These are phyloP conservation scores for Mus minutoides DNA, from an alignment of 2,797 vertebrate genomes.

Conservation along the genomic window DNA sequence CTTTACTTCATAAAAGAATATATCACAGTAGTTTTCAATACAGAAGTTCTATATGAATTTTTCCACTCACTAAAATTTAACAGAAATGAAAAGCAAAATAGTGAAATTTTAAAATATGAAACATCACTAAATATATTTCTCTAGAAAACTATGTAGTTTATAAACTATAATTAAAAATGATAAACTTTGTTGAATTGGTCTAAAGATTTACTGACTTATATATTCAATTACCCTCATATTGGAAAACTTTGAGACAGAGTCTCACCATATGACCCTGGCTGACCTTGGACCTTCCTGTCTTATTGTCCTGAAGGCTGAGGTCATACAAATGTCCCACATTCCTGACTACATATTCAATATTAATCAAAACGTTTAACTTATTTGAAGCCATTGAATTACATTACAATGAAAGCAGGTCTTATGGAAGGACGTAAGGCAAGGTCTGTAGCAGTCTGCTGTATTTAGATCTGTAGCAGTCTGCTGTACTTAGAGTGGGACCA, in stretches of 20 bases:
- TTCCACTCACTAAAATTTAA: slow-evolving; percentile 13
- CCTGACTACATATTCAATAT: slow-evolving; percentile 3
- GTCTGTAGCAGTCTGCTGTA: not conserved
- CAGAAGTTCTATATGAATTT: slow-evolving; percentile 33
- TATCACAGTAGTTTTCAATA: not conserved
- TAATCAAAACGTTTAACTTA: slow-evolving; percentile 61
- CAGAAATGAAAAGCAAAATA: slow-evolving; percentile 50
- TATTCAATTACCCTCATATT: not conserved
- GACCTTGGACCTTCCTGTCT: not conserved
- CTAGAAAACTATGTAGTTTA: slow-evolving; percentile 1
- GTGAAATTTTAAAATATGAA: not conserved
- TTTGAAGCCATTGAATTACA: slow-evolving; percentile 39
- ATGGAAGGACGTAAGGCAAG: slow-evolving; percentile 6
- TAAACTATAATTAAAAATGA: slow-evolving; percentile 38
- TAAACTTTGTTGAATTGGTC: slow-evolving; percentile 41
- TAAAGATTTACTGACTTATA: slow-evolving; percentile 3
- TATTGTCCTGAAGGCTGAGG: not conserved
- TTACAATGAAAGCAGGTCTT: slow-evolving; percentile 34
- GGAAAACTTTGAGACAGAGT: not conserved
- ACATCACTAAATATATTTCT: not conserved
- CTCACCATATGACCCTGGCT: not conserved
- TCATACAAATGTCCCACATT: not conserved
- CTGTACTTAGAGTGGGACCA: not conserved
- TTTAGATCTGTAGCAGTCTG: not conserved
- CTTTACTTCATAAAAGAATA: not conserved